Evolutionary conservation across 1,140 invertebrate species (phyloP), one percentile per base, ranked within the genome.

Genomic region (Aphidius ervi): DNA sequence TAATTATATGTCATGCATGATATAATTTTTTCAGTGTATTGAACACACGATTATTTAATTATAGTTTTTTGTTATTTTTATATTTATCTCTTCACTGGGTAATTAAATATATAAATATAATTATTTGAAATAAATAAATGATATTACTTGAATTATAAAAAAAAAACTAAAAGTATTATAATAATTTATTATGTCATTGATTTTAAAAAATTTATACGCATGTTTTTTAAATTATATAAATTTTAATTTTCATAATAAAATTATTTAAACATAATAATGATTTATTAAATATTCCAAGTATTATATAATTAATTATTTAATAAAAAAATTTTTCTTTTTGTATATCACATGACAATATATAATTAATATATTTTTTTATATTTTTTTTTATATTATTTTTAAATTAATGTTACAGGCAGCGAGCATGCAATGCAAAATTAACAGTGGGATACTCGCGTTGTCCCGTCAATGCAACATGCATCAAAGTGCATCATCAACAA

Each of bases 401-500:
- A 9, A 52, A 43, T 60, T 60, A 5, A 39, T 56, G 57, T 63
- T 69, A 6, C 64, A 72, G 71, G 58, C 50, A 56, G 59, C 59
- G 66, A 66, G 64, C 64, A 67, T 67, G 65, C 61, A 54, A 69
- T 72, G 67, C 62, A 59, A 48, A 61, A 59, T 65, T 71, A 67
- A 67, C 65, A 60, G 68, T 66, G 65, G 67, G 64, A 68, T 69
- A 69, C 65, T 66, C 61, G 64, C 65, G 66, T 68, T 71, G 68
- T 69, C 66, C 62, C 66, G 46, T 65, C 64, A 59, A 65, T 67
- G 67, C 70, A 70, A 71, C 68, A 74, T 73, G 74, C 68, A 73
- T 67, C 65, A 67, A 66, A 66, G 63, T 72, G 70, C 66, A 68
- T 63, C 66, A 63, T 63, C 53, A 23, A 55, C 23, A 31, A 31